These are phyloP conservation scores for Luscinia megarhynchos DNA, from an alignment of 2,797 vertebrate genomes.

Conservation along the genomic window DNA sequence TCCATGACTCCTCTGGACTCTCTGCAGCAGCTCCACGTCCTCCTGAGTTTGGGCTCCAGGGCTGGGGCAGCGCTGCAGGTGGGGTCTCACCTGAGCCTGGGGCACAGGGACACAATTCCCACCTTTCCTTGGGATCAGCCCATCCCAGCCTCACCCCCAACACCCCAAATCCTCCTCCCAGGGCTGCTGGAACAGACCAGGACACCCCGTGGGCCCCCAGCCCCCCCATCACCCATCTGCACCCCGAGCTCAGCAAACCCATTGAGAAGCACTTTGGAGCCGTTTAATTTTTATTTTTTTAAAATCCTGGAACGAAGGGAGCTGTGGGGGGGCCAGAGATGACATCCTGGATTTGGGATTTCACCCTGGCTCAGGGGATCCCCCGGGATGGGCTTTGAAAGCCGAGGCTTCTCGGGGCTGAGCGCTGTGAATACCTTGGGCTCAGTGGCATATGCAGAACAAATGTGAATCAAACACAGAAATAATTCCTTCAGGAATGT, in stretches of 20 bases:
- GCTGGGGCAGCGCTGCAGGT: background rate
- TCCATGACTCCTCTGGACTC: background rate
- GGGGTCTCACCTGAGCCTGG: background rate
- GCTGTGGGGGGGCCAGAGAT: accelerated
- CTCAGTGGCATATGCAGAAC: constrained; percentile 77
- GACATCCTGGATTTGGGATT: background rate
- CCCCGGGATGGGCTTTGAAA: constrained; percentile 16
- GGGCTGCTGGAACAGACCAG: background rate
- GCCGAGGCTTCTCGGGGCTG: constrained; percentile 21
- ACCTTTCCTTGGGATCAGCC: background rate
- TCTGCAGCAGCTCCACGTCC: background rate
- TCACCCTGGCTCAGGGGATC: background rate
- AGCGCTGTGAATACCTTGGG: constrained; percentile 63
- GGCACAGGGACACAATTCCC: background rate
- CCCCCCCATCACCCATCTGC: accelerated
- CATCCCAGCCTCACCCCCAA: background rate
- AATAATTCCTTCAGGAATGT: constrained; percentile 73
- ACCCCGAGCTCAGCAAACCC: background rate
- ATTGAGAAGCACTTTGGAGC: background rate
- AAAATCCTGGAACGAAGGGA: background rate
- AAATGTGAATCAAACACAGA: constrained; percentile 76
- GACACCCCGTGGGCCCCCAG: background rate
- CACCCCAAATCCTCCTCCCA: background rate
- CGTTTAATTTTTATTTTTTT: background rate
- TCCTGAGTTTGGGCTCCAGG: background rate